Evolutionary conservation across 1,140 invertebrate genomes (phyloP), one percentile per base, ranked within the genome.

Genomic region (Elymnias hypermnestra): DNA sequence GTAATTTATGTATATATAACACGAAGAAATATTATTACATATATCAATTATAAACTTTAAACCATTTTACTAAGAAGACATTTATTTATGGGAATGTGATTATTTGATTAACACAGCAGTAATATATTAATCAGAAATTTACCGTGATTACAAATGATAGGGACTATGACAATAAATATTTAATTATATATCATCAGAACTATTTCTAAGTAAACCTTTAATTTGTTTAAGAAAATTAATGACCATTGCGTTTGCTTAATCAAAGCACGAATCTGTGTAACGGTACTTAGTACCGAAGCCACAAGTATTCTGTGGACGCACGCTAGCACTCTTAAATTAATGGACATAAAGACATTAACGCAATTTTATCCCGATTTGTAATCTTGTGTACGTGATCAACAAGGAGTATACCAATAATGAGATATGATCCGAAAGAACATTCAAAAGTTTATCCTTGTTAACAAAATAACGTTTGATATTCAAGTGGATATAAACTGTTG

Each of bases 161-260:
- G n/a, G n/a, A n/a, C n/a, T n/a, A n/a, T n/a, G n/a, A n/a, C n/a
- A n/a, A n/a, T n/a, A 54, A 66, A 49, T 9, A 21, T 2, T 21
- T 36, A 21, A 36, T 36, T 36, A 36, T 13, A 36, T 9, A 4
- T 36, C 19, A 40, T 28, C 38, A 22, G 38, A 17, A 21, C 22
- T 21, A 23, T 28, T 40, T 28, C 38, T 26, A 28, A 18, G 21
- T n/a, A 28, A 40, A 40, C 22, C 38, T 26, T 40, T 40, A 40
- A 28, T 40, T 42, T 41, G 47, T 49, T 49, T 36, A 36, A 36
- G 33, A 21, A 49, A 49, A 42, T 47, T 41, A 53, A 46, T 53
- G 38, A 36, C 31, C 37, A 44, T 49, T 44, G 52, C 46, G 52
- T 49, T 55, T 46, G 39, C 5, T 26, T 41, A 46, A 50, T 56